phyloP scores from a whole-genome alignment of 2,113 vertebrate genomes.

The Cyanistes caeruleus region DNA sequence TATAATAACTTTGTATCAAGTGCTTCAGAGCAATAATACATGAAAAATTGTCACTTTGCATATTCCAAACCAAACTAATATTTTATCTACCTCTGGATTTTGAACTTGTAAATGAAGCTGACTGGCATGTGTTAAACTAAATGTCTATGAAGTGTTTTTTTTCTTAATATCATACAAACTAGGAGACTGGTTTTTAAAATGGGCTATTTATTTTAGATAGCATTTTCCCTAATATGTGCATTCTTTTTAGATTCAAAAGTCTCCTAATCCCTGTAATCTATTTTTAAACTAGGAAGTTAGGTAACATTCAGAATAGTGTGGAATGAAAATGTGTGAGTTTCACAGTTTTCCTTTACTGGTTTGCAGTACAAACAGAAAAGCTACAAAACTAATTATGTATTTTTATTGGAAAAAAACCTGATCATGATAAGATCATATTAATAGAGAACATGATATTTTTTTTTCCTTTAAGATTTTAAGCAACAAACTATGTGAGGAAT shows the following conservation, averaged over 20 bases:
- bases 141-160: background rate
- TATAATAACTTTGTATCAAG: background rate
- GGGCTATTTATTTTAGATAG: slow-evolving; percentile 15
- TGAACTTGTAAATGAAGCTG: slow-evolving; percentile 24
- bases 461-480: background rate
- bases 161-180: background rate
- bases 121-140: background rate
- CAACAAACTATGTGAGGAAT: background rate
- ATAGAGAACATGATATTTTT: background rate
- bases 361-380: slow-evolving; percentile 37
- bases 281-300: slow-evolving; percentile 41
- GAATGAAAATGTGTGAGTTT: background rate
- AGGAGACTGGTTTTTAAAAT: background rate
- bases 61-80: background rate
- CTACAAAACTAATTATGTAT: background rate
- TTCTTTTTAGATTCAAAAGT: background rate
- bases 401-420: background rate
- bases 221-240: background rate
- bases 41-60: background rate
- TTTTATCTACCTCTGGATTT: background rate
- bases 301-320: background rate
- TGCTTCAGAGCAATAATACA: background rate
- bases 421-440: background rate
- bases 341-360: background rate
- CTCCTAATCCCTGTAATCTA: background rate